Evolutionary conservation across 2,113 vertebrate species (phyloP), one percentile per base, ranked within the genome.

Genomic region (Potamarius usumacintae): DNA sequence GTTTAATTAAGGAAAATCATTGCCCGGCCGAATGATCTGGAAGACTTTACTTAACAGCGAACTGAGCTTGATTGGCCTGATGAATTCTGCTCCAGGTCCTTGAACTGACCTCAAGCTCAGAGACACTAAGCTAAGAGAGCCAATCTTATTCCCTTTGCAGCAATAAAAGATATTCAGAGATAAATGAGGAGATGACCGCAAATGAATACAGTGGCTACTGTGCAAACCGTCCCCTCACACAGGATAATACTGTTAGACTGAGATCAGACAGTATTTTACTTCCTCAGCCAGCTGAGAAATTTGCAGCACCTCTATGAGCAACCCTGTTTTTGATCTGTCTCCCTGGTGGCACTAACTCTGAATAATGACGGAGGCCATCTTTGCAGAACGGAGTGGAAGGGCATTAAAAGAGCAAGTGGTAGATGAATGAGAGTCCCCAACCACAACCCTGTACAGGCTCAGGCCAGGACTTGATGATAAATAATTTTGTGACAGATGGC

Each of bases 1-100:
- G 92, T 93, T 90, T 94, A 93, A 94, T 95, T 94, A 95, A 93
- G 89, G 91, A 91, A 92, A 94, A 94, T 95, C 92, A 93, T 94
- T 93, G 93, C 88, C 84, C 82, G 83, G 89, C 82, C 83, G 89
- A 94, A 71, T 74, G 90, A 92, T 92, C 88, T 87, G 90, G 87
- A 90, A 91, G 89, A 92, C 91, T 94, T 94, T 91, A 92, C 90
- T 94, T 92, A 94, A 94, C 90, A 52, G 90, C 88, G 91, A 91
- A 91, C 91, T 92, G 91, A 92, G 90, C 91, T 93, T 89, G 90
- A 90, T 92, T 90, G 90, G 83, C 78, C 58, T 15, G 84, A 77
- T 91, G 89, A 90, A 89, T 91, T 90, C 91, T 83, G 87, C 90
- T 62, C 20, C 74, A 87, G 84, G 85, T 89, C 86, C 81, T 90